A percentile compares a stretch with the other conserved stretches of the same genome.
Evolutionary conservation across 2,797 vertebrate genomes (phyloP).

Genomic region (Oreochromis grahami): DNA sequence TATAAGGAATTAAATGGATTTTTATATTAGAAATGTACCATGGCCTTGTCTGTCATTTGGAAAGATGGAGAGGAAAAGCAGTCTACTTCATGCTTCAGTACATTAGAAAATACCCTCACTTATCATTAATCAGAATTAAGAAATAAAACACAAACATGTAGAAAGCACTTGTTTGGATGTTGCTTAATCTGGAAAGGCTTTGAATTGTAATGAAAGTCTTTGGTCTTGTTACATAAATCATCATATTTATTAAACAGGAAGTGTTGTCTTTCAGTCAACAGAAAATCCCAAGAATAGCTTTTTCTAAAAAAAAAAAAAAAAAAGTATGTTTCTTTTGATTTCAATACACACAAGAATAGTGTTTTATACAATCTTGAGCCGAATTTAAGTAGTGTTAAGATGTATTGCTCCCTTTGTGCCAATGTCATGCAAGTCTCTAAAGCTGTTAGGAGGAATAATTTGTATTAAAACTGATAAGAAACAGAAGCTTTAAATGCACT

Average conservation of each 20-base stretch:
- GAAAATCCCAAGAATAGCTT: slow-evolving; percentile 34
- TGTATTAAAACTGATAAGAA: background rate
- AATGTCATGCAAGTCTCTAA: slow-evolving; percentile 13
- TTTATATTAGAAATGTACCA: slow-evolving; percentile 84
- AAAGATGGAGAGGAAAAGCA: slow-evolving; percentile 49
- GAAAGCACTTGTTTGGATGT: slow-evolving; percentile 49
- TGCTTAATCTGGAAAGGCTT: slow-evolving; percentile 14
- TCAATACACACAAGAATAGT: slow-evolving; percentile 66
- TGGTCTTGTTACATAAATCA: slow-evolving; percentile 33
- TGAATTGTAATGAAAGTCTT: slow-evolving; percentile 21
- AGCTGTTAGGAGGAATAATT: slow-evolving; percentile 24
- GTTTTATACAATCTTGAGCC: slow-evolving; percentile 53
- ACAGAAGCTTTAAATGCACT: slow-evolving; percentile 1
- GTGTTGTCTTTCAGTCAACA: slow-evolving; percentile 53
- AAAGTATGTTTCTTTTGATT: slow-evolving; percentile 40
- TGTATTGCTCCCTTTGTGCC: slow-evolving; percentile 42
- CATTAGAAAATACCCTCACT: slow-evolving; percentile 70
- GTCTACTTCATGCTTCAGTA: slow-evolving; percentile 74
- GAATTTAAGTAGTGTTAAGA: slow-evolving; percentile 64
- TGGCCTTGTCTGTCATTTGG: slow-evolving; percentile 77
- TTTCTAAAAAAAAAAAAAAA: background rate
- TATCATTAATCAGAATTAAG: slow-evolving; percentile 81
- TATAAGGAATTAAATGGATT: slow-evolving; percentile 85
- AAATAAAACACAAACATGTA: slow-evolving; percentile 77
- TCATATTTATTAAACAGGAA: slow-evolving; percentile 65